Evolutionary conservation across 30 jellyfish, hydroid and myxozoan species (phyloP), one percentile per base, ranked within the genome.

Genomic region (Hydra vulgaris): DNA sequence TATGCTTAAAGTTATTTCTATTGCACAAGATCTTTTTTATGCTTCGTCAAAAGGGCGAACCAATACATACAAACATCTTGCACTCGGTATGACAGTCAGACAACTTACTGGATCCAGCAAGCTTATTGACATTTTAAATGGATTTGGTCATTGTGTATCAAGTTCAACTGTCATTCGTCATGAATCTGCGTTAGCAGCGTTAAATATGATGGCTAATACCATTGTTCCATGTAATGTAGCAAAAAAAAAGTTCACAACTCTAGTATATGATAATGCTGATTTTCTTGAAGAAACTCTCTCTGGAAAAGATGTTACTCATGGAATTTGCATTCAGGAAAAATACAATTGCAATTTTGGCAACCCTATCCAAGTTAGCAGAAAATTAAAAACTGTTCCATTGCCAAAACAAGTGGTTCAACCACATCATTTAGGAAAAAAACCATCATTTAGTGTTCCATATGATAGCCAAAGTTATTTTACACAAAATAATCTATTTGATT

Each of bases 81-180:
- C 89, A 21, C 78, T 84, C 19, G 77, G 90, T 16, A 83, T 83
- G 87, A 85, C 93, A 27, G 93, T 84, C 15, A 89, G 83, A 15
- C 93, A 84, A 67, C 79, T 84, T 79, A 66, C 83, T 67, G 93
- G 88, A 18, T 84, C 83, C 12, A 70, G 21, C 26, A 80, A 84
- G 70, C 69, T 77, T 15, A 24, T 84, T 4, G 70, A 70, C 20
- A 84, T 78, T 26, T 52, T 84, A 23, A 77, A 78, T 25, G 89
- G 94, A 21, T 56, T 84, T 27, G 94, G 88, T 27, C 94, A 84
- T 40, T 84, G 84, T 25, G 83, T 84, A 79, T 84, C 94, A 74
- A 84, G 82, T 77, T 77, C 88, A 84, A 77, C 94, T 17, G 88
- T 83, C 74, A 67, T 72, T 82, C 71, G 71, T 23, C 88, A 84